Base-by-base conservation (phyloP, 2,113 vertebrate genomes). In the Eira barbara region DNA sequence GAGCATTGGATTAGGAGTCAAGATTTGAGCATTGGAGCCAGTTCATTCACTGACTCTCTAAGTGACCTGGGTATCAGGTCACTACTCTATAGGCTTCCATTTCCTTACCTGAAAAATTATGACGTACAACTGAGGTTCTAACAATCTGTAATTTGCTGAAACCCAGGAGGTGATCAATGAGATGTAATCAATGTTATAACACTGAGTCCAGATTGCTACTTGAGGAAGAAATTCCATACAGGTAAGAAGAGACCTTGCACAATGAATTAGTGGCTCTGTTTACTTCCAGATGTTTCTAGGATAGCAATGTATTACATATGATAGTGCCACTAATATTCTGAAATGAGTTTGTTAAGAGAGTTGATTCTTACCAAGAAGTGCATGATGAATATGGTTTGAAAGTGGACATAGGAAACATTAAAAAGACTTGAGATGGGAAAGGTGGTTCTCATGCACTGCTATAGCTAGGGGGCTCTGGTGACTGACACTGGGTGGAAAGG, bases 21-120 rank as follows among this genome's bases (percentile, higher is more conserved):
- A 45, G 11, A 94, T 89, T 94, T 94, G 78, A 85, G n/a, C 34
- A 91, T 10, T 71, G 65, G 9, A 49, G 20, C 10, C 65, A 85
- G 18, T 78, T 95, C 29, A 63, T 81, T 98, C 34, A 57, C 15
- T 89, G 34, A 34, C 36, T 63, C 4, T 78, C 23, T 86, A 73
- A 80, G 63, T 78, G 57, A 78, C 4, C 21, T 88, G 27, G 34
- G n/a, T 31, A 94, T 96, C 36, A 81, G 14, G 57, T 92, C 23
- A 95, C 52, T 18, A 20, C 17, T 80, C 39, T 95, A 34, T 69
- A 67, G 49, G 7, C 6, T 63, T 96, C 79, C 17, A 49, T 97
- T 92, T 92, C 23, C 31, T 89, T 25, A 73, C 49, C 13, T 79
- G 47, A 88, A 94, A 97, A 93, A 84, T 92, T 2, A 90, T 84